Conservation (phyloP, 1,140 invertebrate species). For the Drosophila kurseongensis region DNA sequence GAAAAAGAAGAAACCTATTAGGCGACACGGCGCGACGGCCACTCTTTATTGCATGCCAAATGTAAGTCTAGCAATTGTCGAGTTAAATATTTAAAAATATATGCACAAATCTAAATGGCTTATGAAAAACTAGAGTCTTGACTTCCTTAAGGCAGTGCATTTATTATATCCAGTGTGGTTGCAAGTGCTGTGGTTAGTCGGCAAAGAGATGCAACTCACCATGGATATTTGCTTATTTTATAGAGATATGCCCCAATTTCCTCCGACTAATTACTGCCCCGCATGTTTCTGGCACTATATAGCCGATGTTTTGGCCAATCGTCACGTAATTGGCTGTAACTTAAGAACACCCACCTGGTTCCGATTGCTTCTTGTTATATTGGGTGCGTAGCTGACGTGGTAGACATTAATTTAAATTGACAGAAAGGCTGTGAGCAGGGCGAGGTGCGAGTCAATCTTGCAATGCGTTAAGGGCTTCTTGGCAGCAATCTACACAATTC, state of each 20-base stretch:
- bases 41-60: slow-evolving; percentile 40
- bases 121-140: not conserved
- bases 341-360: slow-evolving; percentile 28
- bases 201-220: not conserved
- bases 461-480: too few species aligned
- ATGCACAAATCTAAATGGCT: not conserved
- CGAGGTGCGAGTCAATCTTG: too few species aligned
- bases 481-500: slow-evolving; percentile 31
- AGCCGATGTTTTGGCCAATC: slow-evolving; percentile 20
- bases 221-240: not conserved
- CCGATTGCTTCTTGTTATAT: slow-evolving; percentile 21
- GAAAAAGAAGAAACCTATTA: slow-evolving; percentile 29
- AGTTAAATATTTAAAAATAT: slow-evolving; percentile 30
- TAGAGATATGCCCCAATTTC: slow-evolving; percentile 3
- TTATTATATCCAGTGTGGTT: not conserved
- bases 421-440: not conserved
- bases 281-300: not conserved
- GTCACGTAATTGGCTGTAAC: slow-evolving; percentile 45
- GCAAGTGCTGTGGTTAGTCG: not conserved
- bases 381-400: slow-evolving; percentile 42
- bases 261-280: not conserved
- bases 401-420: slow-evolving; percentile 51
- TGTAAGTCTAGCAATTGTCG: slow-evolving; percentile 33
- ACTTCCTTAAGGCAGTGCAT: not conserved
- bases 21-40: slow-evolving; percentile 31